A percentile compares a stretch with the other conserved stretches of the same genome.
Conservation (phyloP, 2,888 invertebrate species). For the Sarcophaga variegata region DNA sequence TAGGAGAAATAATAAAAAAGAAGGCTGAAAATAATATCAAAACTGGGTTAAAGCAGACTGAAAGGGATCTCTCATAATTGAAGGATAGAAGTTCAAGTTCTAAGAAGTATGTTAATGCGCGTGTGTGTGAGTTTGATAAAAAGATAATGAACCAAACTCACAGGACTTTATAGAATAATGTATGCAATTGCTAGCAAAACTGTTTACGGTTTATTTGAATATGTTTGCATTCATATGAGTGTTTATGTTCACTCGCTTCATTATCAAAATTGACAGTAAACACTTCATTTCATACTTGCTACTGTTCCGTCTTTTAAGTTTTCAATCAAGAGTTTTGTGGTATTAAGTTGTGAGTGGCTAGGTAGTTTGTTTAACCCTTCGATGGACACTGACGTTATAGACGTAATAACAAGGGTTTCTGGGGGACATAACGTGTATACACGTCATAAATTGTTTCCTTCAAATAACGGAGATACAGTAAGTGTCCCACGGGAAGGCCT, state of each 20-base stretch:
- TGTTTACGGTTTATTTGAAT: conserved; percentile 31
- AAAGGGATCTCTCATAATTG: neutral
- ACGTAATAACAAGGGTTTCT: too few species aligned
- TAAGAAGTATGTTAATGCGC: conserved; percentile 35
- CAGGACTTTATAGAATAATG: neutral
- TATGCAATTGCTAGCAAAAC: conserved; percentile 36
- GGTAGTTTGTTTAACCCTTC: too few species aligned
- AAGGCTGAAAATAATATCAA: conserved; percentile 21
- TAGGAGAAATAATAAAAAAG: neutral
- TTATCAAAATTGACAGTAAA: neutral
- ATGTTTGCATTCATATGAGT: neutral
- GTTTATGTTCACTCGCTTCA: too few species aligned
- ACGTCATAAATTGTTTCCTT: too few species aligned
- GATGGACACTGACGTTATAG: too few species aligned
- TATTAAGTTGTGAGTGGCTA: too few species aligned
- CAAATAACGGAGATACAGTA: too few species aligned
- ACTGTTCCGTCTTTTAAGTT: too few species aligned
- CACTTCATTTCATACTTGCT: neutral
- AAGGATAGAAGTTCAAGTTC: conserved; percentile 21
- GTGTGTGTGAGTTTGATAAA: neutral
- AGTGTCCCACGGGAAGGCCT: too few species aligned
- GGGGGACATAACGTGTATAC: too few species aligned
- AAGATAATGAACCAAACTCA: neutral
- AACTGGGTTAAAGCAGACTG: conserved; percentile 54
- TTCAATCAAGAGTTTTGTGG: too few species aligned